These are phyloP conservation scores for Calycopis cecrops DNA, from an alignment of 1,140 invertebrate species.

Conservation along the genomic window DNA sequence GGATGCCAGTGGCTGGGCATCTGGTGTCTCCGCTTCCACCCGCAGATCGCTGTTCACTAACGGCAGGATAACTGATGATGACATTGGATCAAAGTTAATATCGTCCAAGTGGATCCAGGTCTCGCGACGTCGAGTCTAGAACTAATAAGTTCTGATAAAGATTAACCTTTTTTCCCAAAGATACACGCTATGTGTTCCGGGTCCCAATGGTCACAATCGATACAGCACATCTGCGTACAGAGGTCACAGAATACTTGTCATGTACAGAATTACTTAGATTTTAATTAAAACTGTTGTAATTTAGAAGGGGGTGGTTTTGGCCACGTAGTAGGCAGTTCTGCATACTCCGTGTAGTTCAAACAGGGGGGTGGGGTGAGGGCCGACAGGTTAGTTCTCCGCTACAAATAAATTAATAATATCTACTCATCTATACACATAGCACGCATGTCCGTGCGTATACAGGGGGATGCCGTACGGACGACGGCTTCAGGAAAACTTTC, in stretches of 20 bases:
- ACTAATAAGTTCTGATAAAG: no score
- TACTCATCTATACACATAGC: constrained; percentile 49
- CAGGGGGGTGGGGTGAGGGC: constrained; percentile 17
- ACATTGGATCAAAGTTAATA: no score
- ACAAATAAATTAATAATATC: constrained; percentile 71
- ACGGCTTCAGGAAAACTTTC: no score
- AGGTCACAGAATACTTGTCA: constrained; percentile 60
- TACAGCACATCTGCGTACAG: constrained; percentile 8
- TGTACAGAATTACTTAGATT: constrained; percentile 66
- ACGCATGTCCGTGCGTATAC: constrained; percentile 52
- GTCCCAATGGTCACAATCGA: neutral
- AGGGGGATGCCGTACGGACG: constrained; percentile 28
- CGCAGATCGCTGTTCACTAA: no score
- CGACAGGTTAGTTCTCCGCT: constrained; percentile 64
- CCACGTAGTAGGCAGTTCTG: constrained; percentile 55
- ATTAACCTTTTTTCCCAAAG: no score
- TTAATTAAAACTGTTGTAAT: constrained; percentile 70
- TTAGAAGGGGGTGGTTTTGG: constrained; percentile 53
- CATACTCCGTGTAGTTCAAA: constrained; percentile 59
- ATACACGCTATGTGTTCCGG: no score
- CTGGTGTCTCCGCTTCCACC: no score
- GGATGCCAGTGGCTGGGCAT: no score
- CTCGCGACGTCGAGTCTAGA: no score
- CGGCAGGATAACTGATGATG: no score
- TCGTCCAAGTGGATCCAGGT: no score